Evolutionary conservation across 2,797 vertebrate genomes (phyloP), one percentile per base, ranked within the genome.

Genomic region (Avahi laniger): DNA sequence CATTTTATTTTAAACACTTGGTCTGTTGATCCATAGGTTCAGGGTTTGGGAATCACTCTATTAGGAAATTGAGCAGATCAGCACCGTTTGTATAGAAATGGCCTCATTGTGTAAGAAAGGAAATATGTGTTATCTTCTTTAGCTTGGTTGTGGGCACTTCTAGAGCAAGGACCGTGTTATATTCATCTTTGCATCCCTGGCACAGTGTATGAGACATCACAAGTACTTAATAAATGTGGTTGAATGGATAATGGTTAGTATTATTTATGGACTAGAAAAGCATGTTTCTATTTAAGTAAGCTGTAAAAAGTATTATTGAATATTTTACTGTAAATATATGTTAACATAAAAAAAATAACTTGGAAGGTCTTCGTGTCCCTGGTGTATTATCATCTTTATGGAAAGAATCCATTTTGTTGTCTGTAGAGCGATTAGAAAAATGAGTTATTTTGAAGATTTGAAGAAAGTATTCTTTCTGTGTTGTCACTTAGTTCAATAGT

Each of bases 261-360:
- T 94, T 96, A 97, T 95, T 97, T 98, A 95, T 98, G 92, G 85
- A 70, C 88, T 97, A 95, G 93, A 93, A 95, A 95, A 97, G 96
- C 96, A 98, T 97, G 96, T 93, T 96, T 96, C 92, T 97, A 96
- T 97, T 97, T 97, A 97, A 97, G 89, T 73, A 88, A 96, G 84
- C 91, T 96, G n/a, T 95, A 92, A 95, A 93, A 97, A 85, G 79
- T 89, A 82, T 78, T 96, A 76, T 89, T 89, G 82, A 93, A 43
- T 95, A 94, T 95, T 95, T 96, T 96, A 83, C 65, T 97, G 81
- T 97, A 96, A 95, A 96, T 97, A 95, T 81, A 72, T 97, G 88
- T 96, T 94, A 95, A 73, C 95, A 83, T 92, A 86, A 96, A 88
- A 95, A 94, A 85, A 94, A 87, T 26, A 93, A 76, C 22, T 91